Conservation (phyloP, 2,113 vertebrate species). For the Vulpes ferrilata region DNA sequence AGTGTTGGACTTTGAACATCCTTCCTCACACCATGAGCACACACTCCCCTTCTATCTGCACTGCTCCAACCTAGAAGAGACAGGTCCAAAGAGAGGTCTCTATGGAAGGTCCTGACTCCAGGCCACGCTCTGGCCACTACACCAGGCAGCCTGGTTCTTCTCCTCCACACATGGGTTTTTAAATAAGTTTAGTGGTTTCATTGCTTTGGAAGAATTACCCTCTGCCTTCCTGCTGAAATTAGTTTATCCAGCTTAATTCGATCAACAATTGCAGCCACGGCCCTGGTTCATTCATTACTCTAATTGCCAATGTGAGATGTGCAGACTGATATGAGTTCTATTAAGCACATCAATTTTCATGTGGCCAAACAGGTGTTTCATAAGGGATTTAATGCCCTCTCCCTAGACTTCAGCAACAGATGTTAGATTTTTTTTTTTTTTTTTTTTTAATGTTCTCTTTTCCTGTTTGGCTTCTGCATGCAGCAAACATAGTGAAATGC, state of each 20-base stretch:
- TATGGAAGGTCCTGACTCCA: background rate
- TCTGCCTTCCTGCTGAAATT: slow-evolving; percentile 74
- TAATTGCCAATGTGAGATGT: slow-evolving; percentile 78
- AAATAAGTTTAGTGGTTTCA: slow-evolving; percentile 64
- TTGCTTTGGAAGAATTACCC: slow-evolving; percentile 70
- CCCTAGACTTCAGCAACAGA: slow-evolving; percentile 75
- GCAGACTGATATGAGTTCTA: slow-evolving; percentile 72
- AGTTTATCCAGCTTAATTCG: slow-evolving; percentile 75
- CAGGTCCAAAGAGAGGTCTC: background rate
- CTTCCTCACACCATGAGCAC: background rate
- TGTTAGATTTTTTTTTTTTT: slow-evolving; percentile 73
- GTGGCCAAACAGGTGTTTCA: slow-evolving; percentile 82
- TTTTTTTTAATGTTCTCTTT: slow-evolving; percentile 62
- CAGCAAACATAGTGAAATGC: slow-evolving; percentile 61
- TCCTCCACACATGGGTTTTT: slow-evolving; percentile 32
- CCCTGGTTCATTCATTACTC: slow-evolving; percentile 71
- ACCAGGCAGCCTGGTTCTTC: background rate
- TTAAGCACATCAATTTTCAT: slow-evolving; percentile 78
- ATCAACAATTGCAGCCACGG: slow-evolving; percentile 60
- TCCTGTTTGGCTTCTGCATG: slow-evolving; percentile 71
- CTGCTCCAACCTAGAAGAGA: background rate
- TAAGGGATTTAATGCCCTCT: slow-evolving; percentile 76
- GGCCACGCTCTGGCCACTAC: background rate
- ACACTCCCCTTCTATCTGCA: fast-evolving
- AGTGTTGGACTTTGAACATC: background rate